Conservation (phyloP, 37 sponge, comb jelly and placozoan species). For the Mnemiopsis leidyi region DNA sequence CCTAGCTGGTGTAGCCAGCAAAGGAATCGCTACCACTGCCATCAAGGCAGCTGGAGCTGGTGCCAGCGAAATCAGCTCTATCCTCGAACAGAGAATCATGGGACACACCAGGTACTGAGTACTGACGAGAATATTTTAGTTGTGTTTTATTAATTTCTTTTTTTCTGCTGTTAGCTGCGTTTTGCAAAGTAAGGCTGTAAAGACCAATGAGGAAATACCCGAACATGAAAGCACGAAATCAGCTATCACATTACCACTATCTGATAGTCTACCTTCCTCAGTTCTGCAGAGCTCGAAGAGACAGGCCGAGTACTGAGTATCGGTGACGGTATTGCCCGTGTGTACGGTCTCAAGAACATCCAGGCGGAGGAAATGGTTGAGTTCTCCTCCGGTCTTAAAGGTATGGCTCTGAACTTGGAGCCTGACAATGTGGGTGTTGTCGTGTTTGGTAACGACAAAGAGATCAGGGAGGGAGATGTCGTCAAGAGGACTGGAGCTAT, state of each 20-base stretch:
- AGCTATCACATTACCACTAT: too few relatives aligned
- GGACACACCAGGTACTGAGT: conserved; percentile 76
- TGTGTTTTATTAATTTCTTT: too few relatives aligned
- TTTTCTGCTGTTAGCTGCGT: too few relatives aligned
- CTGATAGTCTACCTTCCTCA: neutral
- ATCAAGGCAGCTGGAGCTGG: conserved; percentile 59
- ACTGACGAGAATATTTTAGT: too few relatives aligned
- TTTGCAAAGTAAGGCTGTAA: too few relatives aligned
- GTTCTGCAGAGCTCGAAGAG: conserved; percentile 85
- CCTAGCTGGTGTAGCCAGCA: conserved; percentile 40
- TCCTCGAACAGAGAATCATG: conserved; percentile 91
- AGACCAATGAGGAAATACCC: too few relatives aligned
- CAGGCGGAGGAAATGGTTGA: conserved; percentile 99
- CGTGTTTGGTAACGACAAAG: conserved; percentile 98
- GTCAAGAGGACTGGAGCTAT: conserved; percentile 98
- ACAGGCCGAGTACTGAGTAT: conserved; percentile 96
- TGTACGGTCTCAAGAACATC: conserved; percentile 99
- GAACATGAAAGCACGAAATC: too few relatives aligned
- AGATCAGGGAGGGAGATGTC: conserved; percentile 97
- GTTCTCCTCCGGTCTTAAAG: conserved; percentile 94
- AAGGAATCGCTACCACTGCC: conserved; percentile 33
- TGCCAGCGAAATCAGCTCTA: conserved; percentile 88
- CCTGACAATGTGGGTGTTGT: conserved; percentile 99
- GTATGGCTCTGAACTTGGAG: conserved; percentile 97
- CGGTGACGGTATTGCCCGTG: conserved; percentile 99